Conservation (phyloP, 2,113 vertebrate genomes). For the Gambusia affinis region DNA sequence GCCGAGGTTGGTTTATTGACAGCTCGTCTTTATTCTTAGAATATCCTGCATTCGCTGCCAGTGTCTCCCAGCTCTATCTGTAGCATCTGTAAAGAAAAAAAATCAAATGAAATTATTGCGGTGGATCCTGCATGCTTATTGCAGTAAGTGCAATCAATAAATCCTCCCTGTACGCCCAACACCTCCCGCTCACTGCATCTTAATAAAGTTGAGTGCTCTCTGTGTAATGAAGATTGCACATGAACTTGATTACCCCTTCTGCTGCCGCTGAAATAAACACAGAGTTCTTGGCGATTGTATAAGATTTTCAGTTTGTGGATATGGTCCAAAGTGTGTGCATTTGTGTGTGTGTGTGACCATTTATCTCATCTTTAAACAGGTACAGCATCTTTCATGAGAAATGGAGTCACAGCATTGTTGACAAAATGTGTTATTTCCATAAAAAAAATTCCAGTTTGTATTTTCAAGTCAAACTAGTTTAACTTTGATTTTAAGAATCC, state of each 20-base stretch:
- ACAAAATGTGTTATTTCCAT: too few species aligned
- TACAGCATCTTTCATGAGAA: slow-evolving; percentile 12
- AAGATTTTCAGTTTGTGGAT: slow-evolving; percentile 32
- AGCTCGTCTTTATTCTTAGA: slow-evolving; percentile 34
- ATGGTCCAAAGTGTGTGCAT: neutral
- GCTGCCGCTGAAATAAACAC: slow-evolving; percentile 54
- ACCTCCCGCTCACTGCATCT: slow-evolving; percentile 70
- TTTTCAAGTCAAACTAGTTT: neutral
- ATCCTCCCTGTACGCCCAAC: slow-evolving; percentile 75
- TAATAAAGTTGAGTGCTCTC: slow-evolving; percentile 81
- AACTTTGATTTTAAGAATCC: neutral
- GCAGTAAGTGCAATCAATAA: slow-evolving; percentile 86
- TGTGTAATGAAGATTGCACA: slow-evolving; percentile 81
- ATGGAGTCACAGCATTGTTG: neutral
- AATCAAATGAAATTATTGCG: slow-evolving; percentile 77
- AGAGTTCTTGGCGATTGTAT: slow-evolving; percentile 56
- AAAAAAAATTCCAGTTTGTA: neutral
- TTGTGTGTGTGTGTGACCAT: neutral
- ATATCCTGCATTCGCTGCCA: slow-evolving; percentile 17
- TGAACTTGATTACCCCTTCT: slow-evolving; percentile 79
- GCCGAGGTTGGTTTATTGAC: slow-evolving; percentile 7
- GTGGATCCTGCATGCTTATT: slow-evolving; percentile 80
- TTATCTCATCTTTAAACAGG: slow-evolving; percentile 12
- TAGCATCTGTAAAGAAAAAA: slow-evolving; percentile 58
- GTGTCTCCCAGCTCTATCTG: slow-evolving; percentile 18